Evolutionary conservation across 2,113 vertebrate genomes (phyloP), one percentile per base, ranked within the genome.

Genomic region (Xerus inauris): DNA sequence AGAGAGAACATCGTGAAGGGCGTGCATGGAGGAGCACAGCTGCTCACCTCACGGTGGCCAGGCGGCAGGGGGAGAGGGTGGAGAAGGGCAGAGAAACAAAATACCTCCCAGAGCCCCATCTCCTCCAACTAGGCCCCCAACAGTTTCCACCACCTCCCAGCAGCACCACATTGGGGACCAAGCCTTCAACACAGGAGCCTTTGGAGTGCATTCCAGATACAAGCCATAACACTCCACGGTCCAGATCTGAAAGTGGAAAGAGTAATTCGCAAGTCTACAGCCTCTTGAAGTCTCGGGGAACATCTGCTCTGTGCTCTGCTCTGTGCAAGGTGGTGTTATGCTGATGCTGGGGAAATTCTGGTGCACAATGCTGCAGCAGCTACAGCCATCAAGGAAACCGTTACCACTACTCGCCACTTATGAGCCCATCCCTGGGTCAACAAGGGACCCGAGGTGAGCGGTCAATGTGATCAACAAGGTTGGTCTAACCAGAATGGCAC

Each of bases 291-390:
- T 89, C 71, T 91, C 59, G 62, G 49, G 87, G 65, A 77, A 62
- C 40, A 38, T 76, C 71, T 85, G 47, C 54, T 51, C 75, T 49
- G 5, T 89, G 79, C 77, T n/a, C n/a, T n/a, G n/a, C n/a, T n/a
- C n/a, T n/a, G n/a, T n/a, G n/a, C n/a, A n/a, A n/a, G n/a, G n/a
- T n/a, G 82, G 54, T 49, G 54, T 42, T 42, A 79, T 35, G 73
- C 59, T 86, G 90, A 89, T 47, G 24, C 65, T 1, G 75, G 73
- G 67, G 79, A 90, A 87, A 85, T 89, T 73, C 40, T 14, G 47
- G 73, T 94, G 95, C 96, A 97, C 95, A 87, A 94, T 75, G 80
- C 79, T 94, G 77, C 82, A 92, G 64, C 83, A 97, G 84, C 95
- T 96, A 73, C 75, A 40, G 79, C 32, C 6, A 24, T 24, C 82